Conservation (phyloP, 2,113 vertebrate genomes). For the Hiodon tergisus region DNA sequence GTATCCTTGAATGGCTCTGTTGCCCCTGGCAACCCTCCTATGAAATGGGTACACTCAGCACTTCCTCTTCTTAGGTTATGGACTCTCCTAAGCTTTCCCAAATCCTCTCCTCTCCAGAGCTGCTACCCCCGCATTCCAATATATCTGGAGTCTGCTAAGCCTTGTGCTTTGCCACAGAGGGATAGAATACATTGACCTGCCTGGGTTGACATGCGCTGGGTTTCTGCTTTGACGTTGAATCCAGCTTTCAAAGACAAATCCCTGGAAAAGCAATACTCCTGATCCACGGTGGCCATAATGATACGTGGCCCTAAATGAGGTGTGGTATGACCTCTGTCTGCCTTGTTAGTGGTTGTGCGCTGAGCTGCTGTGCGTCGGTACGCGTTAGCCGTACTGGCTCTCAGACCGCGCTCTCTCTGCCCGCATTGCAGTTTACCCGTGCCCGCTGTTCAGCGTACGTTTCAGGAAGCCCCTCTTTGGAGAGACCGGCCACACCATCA, state of each 20-base stretch:
- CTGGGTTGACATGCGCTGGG: not conserved
- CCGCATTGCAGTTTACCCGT: constrained; percentile 84
- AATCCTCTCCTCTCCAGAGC: constrained; percentile 34
- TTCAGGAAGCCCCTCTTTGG: constrained; percentile 95
- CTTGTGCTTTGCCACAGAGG: constrained; percentile 21
- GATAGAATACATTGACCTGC: constrained; percentile 45
- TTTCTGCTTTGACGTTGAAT: constrained; percentile 7
- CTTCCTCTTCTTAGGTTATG: not conserved
- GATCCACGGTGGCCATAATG: not conserved
- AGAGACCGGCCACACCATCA: constrained; percentile 97
- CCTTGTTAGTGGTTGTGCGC: not conserved
- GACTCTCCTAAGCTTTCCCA: not conserved
- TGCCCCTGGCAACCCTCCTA: not conserved
- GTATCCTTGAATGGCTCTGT: not conserved
- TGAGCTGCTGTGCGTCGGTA: not conserved
- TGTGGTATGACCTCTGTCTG: not conserved
- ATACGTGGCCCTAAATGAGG: not conserved
- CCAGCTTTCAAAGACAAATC: not conserved
- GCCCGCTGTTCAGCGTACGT: constrained; percentile 93
- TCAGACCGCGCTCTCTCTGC: not conserved
- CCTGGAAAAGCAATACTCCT: not conserved
- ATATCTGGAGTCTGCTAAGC: constrained; percentile 39
- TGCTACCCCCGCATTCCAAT: constrained; percentile 29
- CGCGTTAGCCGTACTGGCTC: not conserved
- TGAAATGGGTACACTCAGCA: not conserved